These are phyloP conservation scores for Cyclophora albipunctata DNA, from an alignment of 2,888 invertebrate genomes.

Conservation along the genomic window DNA sequence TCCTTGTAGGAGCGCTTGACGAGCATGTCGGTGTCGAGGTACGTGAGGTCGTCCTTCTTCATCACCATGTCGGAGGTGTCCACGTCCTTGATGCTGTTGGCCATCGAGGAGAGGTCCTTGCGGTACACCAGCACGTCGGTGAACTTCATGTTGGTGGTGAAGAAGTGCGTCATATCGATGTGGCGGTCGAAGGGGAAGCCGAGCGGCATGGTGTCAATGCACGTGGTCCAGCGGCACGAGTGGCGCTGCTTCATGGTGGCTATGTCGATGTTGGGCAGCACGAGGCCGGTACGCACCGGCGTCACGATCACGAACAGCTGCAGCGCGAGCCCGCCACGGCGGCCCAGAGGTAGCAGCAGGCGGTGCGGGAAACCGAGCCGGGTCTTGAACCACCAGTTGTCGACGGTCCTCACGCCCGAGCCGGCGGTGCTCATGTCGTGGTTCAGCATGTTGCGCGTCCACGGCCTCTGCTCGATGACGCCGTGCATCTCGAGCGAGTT, in stretches of 20 bases:
- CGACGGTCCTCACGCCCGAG: constrained; percentile 67
- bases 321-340: constrained; percentile 76
- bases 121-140: constrained; percentile 79
- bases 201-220: constrained; percentile 78
- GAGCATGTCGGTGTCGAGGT: constrained; percentile 54
- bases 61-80: constrained; percentile 57
- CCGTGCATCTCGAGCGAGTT: constrained; percentile 80
- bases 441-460: constrained; percentile 48
- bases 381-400: constrained; percentile 72
- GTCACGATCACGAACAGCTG: constrained; percentile 79
- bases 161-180: constrained; percentile 75
- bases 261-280: constrained; percentile 59
- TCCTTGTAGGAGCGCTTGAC: constrained; percentile 53
- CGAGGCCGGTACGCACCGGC: constrained; percentile 67
- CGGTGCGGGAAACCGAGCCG: constrained; percentile 79
- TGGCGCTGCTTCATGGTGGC: constrained; percentile 66
- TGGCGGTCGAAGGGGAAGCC: constrained; percentile 86
- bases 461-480: constrained; percentile 75
- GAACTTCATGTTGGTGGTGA: constrained; percentile 80
- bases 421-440: constrained; percentile 40
- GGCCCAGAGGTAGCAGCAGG: constrained; percentile 82
- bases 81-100: constrained; percentile 48
- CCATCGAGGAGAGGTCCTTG: constrained; percentile 55
- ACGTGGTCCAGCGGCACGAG: constrained; percentile 70
- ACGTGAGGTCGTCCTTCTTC: constrained; percentile 61